Evolutionary conservation across 2,113 vertebrate species (phyloP), one percentile per base, ranked within the genome.

Genomic region (Erpornis zantholeuca): DNA sequence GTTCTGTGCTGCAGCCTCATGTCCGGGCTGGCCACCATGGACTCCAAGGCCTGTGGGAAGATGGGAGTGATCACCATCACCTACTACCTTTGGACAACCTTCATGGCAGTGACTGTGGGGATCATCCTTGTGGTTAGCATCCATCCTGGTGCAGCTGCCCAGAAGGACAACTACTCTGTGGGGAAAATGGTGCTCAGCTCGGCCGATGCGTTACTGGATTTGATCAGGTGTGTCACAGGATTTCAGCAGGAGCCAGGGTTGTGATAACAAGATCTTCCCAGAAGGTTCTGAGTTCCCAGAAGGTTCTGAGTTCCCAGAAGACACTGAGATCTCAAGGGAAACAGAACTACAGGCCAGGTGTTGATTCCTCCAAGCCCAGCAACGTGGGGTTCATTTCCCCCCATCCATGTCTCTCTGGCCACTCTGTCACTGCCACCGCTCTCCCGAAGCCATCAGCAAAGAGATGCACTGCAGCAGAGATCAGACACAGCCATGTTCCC

Each of bases 51-150:
- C 28, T 99, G 98, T 0, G 99, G 98, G 65, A 96, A 98, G 75
- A 98, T 99, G 98, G 99, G 99, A 4, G 79, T 99, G 70, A 98
- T 99, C 82, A 99, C 98, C 5, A 98, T 99, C 92, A 99, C 99
- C 36, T 99, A 99, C 89, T 99, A 99, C 94, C 98, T 99, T 50
- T 99, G 99, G 99, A 99, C 99, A 79, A 99, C 99, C 45, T 99
- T 99, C 97, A 96, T 99, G 29, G 99, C 99, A 2, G 99, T 99
- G 63, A 97, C 98, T 2, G 96, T 99, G 1, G 98, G 99, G 54
- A 99, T 99, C 93, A 27, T 98, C 29, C 97, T 99, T 0, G 99
- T 99, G 66, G 35, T 98, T 87, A 97, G 97, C 97, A 99, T 99
- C 96, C 98, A 99, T 75, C 99, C 99, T 0, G 99, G 99, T 0